These are phyloP conservation scores for Hystrix brachyura DNA, from an alignment of 2,113 vertebrate genomes.

Conservation along the genomic window DNA sequence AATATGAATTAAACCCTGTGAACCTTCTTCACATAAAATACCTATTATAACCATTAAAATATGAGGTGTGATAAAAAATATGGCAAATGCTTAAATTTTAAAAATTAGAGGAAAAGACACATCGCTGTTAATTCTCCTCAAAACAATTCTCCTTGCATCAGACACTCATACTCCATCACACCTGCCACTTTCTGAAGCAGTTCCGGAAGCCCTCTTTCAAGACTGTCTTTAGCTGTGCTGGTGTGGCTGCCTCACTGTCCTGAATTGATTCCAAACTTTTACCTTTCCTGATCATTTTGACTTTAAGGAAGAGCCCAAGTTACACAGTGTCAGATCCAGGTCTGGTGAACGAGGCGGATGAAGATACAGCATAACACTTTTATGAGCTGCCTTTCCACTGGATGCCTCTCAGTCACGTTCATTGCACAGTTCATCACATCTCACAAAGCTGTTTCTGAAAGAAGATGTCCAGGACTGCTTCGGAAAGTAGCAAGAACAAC, in stretches of 20 bases:
- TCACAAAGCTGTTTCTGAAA: background rate
- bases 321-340: background rate
- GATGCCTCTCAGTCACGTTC: background rate
- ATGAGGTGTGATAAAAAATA: background rate
- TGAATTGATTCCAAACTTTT: background rate
- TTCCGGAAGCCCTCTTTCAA: background rate
- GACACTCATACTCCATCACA: background rate
- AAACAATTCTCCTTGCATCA: background rate
- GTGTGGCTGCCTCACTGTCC: background rate
- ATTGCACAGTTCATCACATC: background rate
- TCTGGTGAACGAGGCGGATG: background rate
- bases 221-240: background rate
- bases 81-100: background rate
- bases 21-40: background rate
- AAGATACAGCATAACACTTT: background rate
- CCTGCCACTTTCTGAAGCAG: background rate
- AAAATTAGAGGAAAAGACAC: background rate
- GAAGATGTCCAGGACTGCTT: background rate
- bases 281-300: background rate
- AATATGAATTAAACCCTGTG: background rate
- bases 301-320: background rate
- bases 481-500: background rate
- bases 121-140: background rate
- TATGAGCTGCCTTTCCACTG: background rate
- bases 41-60: background rate